Evolutionary conservation across 2,797 vertebrate genomes (phyloP).

Genomic region (Malurus splendens): DNA sequence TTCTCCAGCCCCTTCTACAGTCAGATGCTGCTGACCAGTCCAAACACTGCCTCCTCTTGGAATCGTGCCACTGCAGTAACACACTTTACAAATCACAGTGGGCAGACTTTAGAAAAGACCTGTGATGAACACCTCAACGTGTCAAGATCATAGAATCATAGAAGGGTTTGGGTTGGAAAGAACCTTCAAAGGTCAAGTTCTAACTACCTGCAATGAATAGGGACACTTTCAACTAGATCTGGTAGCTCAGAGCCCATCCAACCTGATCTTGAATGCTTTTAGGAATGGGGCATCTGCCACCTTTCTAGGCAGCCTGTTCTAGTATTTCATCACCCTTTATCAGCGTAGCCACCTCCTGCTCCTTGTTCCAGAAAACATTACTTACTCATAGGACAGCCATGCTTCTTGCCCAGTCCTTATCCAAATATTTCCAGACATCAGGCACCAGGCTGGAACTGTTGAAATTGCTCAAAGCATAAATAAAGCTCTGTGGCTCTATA

Average conservation of each 20-base stretch:
- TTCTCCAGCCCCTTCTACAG: neutral
- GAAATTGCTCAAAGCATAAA: neutral
- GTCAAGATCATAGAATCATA: neutral
- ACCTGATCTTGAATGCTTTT: neutral
- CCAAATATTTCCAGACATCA: neutral
- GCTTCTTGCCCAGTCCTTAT: neutral
- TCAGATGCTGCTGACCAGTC: neutral
- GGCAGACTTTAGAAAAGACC: neutral
- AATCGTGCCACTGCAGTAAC: neutral
- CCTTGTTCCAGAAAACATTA: neutral
- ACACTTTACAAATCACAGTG: rapidly evolving
- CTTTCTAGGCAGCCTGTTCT: neutral
- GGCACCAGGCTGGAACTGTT: neutral
- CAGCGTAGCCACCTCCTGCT: neutral
- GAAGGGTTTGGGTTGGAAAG: neutral
- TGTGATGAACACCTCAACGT: neutral
- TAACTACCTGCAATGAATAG: neutral
- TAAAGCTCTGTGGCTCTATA: neutral
- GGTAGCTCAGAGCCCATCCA: neutral
- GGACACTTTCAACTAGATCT: neutral
- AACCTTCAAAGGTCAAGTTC: neutral
- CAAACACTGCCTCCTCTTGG: neutral
- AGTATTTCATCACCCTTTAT: neutral
- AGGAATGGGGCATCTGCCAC: neutral
- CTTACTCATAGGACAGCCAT: neutral